A percentile compares a stretch with the other conserved stretches of the same genome.
These are phyloP conservation scores for Limenitis camilla DNA, from an alignment of 2,888 invertebrate genomes.

Conservation along the genomic window DNA sequence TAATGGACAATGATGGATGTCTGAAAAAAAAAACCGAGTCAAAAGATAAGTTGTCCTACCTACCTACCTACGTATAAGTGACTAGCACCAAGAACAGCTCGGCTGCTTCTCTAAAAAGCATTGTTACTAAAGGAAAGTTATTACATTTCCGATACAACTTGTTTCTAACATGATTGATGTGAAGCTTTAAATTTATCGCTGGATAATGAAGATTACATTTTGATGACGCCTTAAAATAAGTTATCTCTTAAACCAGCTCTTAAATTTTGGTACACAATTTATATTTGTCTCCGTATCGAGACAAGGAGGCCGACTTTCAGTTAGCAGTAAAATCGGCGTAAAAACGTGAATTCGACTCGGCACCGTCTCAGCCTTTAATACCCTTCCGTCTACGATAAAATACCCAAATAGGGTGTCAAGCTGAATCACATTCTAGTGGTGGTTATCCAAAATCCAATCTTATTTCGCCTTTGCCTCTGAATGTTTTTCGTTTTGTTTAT, in stretches of 20 bases:
- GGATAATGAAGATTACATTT: neutral
- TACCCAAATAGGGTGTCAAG: conserved; percentile 27
- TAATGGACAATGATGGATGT: too few relatives aligned
- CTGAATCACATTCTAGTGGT: conserved; percentile 15
- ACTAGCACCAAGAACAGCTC: too few relatives aligned
- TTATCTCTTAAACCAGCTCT: conserved; percentile 10
- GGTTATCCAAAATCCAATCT: conserved; percentile 17
- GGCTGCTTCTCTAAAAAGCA: too few relatives aligned
- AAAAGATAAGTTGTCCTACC: too few relatives aligned
- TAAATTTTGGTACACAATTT: conserved; percentile 15
- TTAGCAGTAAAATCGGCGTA: conserved; percentile 49
- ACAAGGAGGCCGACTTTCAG: conserved; percentile 28
- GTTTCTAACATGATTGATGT: neutral
- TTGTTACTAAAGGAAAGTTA: neutral
- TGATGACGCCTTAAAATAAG: conserved; percentile 3
- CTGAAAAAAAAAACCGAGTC: too few relatives aligned
- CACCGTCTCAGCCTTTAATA: conserved; percentile 17
- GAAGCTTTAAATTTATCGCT: neutral
- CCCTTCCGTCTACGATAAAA: conserved; percentile 25
- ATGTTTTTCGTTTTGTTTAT: neutral
- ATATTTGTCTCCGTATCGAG: conserved; percentile 7
- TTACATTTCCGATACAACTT: neutral
- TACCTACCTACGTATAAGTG: too few relatives aligned
- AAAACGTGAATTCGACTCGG: conserved; percentile 35
- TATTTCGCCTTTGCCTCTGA: conserved; percentile 1